Percentiles rank a stretch among this genome's conserved stretches.
Conservation (phyloP, 2,797 vertebrate genomes). For the Amazona finschi region DNA sequence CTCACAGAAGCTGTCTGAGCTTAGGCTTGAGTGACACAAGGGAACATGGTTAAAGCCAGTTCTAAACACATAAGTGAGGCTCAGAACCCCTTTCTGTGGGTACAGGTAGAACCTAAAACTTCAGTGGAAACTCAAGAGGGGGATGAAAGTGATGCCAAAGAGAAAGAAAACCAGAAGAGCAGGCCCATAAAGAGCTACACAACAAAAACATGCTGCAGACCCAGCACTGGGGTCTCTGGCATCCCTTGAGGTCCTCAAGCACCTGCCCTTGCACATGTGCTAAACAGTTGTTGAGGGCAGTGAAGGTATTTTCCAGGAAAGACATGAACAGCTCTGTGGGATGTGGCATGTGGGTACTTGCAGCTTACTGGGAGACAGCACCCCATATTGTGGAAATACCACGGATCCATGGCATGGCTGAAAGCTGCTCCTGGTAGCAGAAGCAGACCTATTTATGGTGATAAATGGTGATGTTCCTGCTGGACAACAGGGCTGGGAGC, state of each 20-base stretch:
- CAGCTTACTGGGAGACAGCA: background rate
- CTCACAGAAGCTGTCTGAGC: background rate
- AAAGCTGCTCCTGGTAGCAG: background rate
- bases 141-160: background rate
- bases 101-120: background rate
- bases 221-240: no score
- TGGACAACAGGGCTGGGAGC: background rate
- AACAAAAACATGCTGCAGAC: background rate
- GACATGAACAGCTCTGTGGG: background rate
- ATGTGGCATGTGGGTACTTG: rapidly evolving
- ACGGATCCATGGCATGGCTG: rapidly evolving
- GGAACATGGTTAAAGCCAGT: background rate
- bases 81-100: background rate
- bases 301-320: background rate
- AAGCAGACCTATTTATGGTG: background rate
- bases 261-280: no score
- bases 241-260: background rate
- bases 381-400: rapidly evolving
- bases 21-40: background rate
- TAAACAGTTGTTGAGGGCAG: background rate
- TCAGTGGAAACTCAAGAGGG: background rate
- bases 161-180: background rate
- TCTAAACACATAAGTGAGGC: background rate
- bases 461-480: rapidly evolving
- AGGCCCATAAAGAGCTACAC: background rate